Evolutionary conservation across 2,888 invertebrate genomes (phyloP), one percentile per base, ranked within the genome.

Genomic region (Pegoplata infirma): DNA sequence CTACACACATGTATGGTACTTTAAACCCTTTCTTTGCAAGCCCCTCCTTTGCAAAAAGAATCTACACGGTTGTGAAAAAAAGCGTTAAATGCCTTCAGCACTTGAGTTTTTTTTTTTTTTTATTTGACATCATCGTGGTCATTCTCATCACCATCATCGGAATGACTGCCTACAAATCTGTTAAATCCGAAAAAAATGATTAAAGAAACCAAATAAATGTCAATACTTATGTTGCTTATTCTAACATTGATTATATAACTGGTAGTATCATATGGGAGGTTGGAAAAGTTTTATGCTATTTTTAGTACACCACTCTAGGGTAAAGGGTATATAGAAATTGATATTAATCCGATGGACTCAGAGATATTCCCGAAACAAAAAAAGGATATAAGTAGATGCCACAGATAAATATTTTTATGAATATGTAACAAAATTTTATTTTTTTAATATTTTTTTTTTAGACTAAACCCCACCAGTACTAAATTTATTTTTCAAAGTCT

Each of bases 21-120:
- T 14, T 5, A 23, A 23, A 16, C 47, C 63, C 32, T n/a, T 36
- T 47, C 16, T 19, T 32, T 25, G 10, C 2, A 25, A 12, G 28
- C 6, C 28, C 32, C 32, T 32, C 3, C 12, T 40, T n/a, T 40
- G 36, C 36, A n/a, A n/a, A n/a, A n/a, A n/a, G n/a, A n/a, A n/a
- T n/a, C n/a, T n/a, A n/a, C n/a, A n/a, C n/a, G n/a, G n/a, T n/a
- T n/a, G 2, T 40, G 12, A n/a, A 40, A 40, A 40, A 3, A 40
- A 1, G 12, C 23, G 40, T 44, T 49, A 71, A 64, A 51, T 51
- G 51, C 67, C 44, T 40, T 32, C 46, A 23, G 59, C 72, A 73
- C 55, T 61, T 61, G 19, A 66, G 47, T 56, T 49, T 44, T 56
- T 77, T 61, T 40, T 56, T 55, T 36, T 61, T 76, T 61, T 25